Percentiles rank a stretch among this genome's conserved stretches.
Evolutionary conservation across 2,797 vertebrate species (phyloP).

Genomic region (Kryptolebias ocellatus): DNA sequence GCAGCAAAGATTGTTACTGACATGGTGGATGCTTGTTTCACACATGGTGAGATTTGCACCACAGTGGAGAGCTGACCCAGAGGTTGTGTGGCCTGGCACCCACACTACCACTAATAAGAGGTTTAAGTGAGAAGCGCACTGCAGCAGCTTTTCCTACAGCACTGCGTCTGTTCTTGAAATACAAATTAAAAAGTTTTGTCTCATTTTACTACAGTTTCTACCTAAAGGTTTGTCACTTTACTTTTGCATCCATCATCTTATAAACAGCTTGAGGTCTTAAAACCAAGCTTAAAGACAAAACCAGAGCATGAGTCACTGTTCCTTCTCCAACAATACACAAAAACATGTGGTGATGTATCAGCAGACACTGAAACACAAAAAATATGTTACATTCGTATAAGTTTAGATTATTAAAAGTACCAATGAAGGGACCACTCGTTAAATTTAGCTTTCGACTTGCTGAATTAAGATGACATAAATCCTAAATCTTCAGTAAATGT

Average conservation of each 20-base stretch:
- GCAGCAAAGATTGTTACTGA: background rate
- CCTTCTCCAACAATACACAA: background rate
- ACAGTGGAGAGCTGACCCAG: background rate
- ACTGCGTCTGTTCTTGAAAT: background rate
- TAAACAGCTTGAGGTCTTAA: background rate
- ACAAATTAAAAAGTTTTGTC: background rate
- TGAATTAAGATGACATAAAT: background rate
- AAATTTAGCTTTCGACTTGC: background rate
- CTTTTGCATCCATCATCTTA: background rate
- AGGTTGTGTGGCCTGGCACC: background rate
- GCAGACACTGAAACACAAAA: background rate
- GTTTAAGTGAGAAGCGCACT: background rate
- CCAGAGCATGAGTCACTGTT: no score
- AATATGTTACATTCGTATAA: background rate
- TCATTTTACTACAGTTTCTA: background rate
- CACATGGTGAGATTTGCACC: background rate
- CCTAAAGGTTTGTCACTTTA: background rate
- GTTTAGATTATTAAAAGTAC: background rate
- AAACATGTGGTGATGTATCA: background rate
- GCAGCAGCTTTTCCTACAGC: background rate
- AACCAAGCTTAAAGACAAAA: background rate
- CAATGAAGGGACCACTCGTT: background rate
- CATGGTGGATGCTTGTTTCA: background rate
- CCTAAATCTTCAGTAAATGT: background rate
- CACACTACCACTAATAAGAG: background rate